Conservation (phyloP, 2,888 invertebrate species). For the Agrochola macilenta region DNA sequence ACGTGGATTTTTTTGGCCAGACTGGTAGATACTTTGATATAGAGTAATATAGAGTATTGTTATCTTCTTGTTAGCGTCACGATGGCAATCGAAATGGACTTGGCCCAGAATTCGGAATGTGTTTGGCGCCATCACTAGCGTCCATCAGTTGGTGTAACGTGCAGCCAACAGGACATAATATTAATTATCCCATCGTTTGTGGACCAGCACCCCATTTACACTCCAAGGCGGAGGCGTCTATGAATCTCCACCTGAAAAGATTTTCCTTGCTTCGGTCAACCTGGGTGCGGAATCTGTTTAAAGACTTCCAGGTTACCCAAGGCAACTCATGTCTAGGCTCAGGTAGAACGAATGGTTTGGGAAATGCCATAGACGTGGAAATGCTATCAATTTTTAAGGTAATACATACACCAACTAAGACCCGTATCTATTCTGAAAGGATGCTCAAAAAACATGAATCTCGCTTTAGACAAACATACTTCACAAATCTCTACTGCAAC, state of each 20-base stretch:
- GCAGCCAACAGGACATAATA: not conserved
- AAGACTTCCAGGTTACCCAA: too few relatives aligned
- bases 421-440: not conserved
- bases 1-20: slow-evolving; percentile 13
- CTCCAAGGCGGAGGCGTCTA: not conserved
- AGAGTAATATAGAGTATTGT: not conserved
- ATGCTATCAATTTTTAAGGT: not conserved
- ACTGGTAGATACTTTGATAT: not conserved
- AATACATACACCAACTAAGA: not conserved
- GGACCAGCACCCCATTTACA: not conserved
- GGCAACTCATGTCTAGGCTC: too few relatives aligned
- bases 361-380: too few relatives aligned
- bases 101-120: not conserved
- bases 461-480: not conserved
- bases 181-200: not conserved
- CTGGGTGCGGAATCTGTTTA: not conserved
- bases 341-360: too few relatives aligned
- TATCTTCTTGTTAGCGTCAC: not conserved
- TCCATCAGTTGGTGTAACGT: too few relatives aligned
- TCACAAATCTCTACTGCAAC: slow-evolving; percentile 6
- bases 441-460: not conserved
- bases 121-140: not conserved
- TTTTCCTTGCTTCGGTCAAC: not conserved
- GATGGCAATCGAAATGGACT: not conserved
- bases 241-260: not conserved